Base-by-base conservation (phyloP, 2,113 vertebrate species). In the Larimichthys polyactis region DNA sequence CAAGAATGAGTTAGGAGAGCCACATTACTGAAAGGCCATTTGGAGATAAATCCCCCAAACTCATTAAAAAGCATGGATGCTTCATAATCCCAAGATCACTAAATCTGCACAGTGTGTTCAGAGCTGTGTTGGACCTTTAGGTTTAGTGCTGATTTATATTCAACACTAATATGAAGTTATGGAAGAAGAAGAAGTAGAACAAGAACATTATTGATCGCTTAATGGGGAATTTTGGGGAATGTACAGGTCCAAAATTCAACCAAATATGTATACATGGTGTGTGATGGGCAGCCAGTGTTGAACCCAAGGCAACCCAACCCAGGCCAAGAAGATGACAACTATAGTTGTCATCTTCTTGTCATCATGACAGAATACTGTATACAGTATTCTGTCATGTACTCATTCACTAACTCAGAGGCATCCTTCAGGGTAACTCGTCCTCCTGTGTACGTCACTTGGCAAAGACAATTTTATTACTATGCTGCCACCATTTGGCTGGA, bases 401-500 rank as follows among this genome's bases (percentile, higher is more conserved):
- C 69, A 17, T 55, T 14, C n/a, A 55, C 2, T 19, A 17, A 64
- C 40, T 63, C 29, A 24, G 19, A 48, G n/a, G 3, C 15, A 11
- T 27, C n/a, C 43, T 3, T 68, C 3, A 16, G 55, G 11, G 29
- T 49, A 15, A 48, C 29, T 15, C 10, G 68, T 7, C n/a, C 3
- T 0, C 1, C 0, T 15, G 36, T 5, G 11, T 43, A 57, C 16
- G 12, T 16, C 43, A 27, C 44, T 32, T 46, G 19, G 4, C 11
- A 5, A 12, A 48, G 43, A 14, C 46, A 58, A 65, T 79, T 78
- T 5, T 57, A 49, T 58, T 4, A 51, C 67, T 48, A 9, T 63
- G 75, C 89, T 84, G 83, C 87, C 88, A 67, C 49, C 85, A 11
- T 24, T 0, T 80, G 90, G 75, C 49, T 6, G 46, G 67, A 11